A percentile compares a stretch with the other conserved stretches of the same genome.
Conservation (phyloP, 1,140 invertebrate species). For the Drosophila funebris region DNA sequence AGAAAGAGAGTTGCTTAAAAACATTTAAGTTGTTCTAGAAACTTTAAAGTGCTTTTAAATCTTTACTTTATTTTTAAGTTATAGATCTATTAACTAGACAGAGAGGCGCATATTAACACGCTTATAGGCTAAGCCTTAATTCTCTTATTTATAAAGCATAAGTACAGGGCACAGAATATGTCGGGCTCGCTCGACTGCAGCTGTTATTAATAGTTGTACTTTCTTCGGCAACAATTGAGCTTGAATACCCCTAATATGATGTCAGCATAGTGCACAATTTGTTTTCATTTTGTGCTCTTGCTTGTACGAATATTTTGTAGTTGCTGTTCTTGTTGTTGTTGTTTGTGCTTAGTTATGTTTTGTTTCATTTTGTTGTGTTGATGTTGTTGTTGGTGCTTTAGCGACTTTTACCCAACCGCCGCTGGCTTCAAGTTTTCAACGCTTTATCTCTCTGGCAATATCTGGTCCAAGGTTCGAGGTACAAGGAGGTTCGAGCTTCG, state of each 20-base stretch:
- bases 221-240: neutral
- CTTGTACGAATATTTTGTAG: constrained; percentile 20
- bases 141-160: no score
- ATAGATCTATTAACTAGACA: no score
- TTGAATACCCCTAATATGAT: constrained; percentile 59
- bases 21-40: no score
- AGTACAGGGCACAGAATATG: no score
- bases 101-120: no score
- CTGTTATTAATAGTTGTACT: neutral
- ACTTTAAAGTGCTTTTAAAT: no score
- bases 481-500: neutral
- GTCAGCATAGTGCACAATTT: constrained; percentile 63
- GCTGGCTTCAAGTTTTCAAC: constrained; percentile 73
- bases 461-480: constrained; percentile 7
- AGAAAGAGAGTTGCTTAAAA: no score
- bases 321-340: neutral
- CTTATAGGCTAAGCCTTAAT: no score
- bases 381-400: constrained; percentile 35
- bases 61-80: no score
- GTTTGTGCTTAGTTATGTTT: neutral
- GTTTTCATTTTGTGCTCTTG: constrained; percentile 67
- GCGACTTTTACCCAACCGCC: constrained; percentile 52
- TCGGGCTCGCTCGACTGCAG: neutral
- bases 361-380: neutral
- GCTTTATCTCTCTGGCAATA: constrained; percentile 58